phyloP scores from a whole-genome alignment of 2,888 invertebrate species.

The Rhagium mordax region DNA sequence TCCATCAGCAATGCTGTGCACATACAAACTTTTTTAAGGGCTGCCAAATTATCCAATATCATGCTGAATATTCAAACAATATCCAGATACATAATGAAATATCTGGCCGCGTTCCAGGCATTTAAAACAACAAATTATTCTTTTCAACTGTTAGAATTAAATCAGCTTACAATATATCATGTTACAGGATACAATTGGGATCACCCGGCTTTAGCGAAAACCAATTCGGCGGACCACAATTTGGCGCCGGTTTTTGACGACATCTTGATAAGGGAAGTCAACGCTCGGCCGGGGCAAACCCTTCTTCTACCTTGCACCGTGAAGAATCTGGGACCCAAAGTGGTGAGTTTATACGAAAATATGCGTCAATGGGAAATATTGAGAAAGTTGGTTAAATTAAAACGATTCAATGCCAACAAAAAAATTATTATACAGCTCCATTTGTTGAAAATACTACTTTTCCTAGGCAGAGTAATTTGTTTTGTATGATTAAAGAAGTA shows the following conservation, averaged over 20 bases:
- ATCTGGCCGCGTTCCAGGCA: slow-evolving; percentile 42
- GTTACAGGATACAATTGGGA: slow-evolving; percentile 49
- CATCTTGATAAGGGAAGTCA: slow-evolving; percentile 60
- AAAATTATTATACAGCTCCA: too few species aligned
- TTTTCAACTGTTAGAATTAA: slow-evolving; percentile 29
- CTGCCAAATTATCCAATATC: neutral
- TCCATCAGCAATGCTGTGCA: neutral
- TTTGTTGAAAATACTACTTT: too few species aligned
- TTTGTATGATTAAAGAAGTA: too few species aligned
- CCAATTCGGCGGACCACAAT: slow-evolving; percentile 33
- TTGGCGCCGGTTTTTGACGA: slow-evolving; percentile 59
- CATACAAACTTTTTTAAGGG: neutral
- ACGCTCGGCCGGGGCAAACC: slow-evolving; percentile 66
- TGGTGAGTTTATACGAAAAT: slow-evolving; percentile 68
- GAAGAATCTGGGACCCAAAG: slow-evolving; percentile 67
- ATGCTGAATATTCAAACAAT: neutral
- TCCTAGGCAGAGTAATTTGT: too few species aligned
- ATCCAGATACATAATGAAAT: slow-evolving; percentile 34
- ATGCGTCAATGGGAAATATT: too few species aligned
- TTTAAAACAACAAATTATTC: slow-evolving; percentile 42
- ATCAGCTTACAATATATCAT: slow-evolving; percentile 42
- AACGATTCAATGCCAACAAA: too few species aligned
- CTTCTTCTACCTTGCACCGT: slow-evolving; percentile 68
- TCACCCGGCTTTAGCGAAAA: slow-evolving; percentile 13
- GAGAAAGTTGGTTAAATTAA: too few species aligned